Conservation (phyloP, 2,888 invertebrate genomes). For the Caenorhabditis afra region DNA sequence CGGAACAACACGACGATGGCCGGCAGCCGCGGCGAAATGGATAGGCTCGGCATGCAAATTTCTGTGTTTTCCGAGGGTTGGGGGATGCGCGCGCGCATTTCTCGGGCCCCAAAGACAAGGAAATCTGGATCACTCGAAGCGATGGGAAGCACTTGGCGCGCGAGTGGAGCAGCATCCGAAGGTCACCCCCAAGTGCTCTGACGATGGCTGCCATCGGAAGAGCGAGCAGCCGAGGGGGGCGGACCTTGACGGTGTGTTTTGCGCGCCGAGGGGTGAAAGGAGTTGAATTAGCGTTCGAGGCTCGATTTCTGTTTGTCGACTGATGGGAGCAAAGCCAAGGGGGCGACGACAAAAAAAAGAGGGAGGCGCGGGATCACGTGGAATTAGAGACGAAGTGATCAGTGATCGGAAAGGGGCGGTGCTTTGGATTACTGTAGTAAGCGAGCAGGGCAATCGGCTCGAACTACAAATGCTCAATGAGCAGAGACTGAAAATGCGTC, state of each 20-base stretch:
- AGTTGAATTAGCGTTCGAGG: constrained; percentile 52
- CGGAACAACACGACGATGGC: constrained; percentile 38
- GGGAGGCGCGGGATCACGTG: constrained; percentile 37
- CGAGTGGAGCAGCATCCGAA: constrained; percentile 22
- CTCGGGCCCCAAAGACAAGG: constrained; percentile 4
- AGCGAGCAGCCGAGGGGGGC: not conserved
- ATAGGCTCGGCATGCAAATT: constrained; percentile 54
- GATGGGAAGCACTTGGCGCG: constrained; percentile 35
- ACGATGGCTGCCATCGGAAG: constrained; percentile 22
- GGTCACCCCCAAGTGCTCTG: constrained; percentile 39
- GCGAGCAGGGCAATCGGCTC: not conserved
- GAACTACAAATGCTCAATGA: not conserved
- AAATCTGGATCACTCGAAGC: constrained; percentile 41
- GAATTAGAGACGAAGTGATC: constrained; percentile 32
- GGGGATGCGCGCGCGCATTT: constrained; percentile 14
- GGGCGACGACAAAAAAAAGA: constrained; percentile 18
- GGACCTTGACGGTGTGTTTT: constrained; percentile 12
- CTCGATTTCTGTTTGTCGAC: constrained; percentile 52
- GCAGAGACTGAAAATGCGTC: too few species aligned
- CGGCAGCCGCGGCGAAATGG: constrained; percentile 36
- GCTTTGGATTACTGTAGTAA: not conserved
- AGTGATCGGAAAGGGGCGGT: constrained; percentile 20
- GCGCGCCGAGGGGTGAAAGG: not conserved
- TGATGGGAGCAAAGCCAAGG: constrained; percentile 13
- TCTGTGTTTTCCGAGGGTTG: constrained; percentile 7